These are phyloP conservation scores for Itoplectis maculator DNA, from an alignment of 2,888 invertebrate genomes.

Conservation along the genomic window DNA sequence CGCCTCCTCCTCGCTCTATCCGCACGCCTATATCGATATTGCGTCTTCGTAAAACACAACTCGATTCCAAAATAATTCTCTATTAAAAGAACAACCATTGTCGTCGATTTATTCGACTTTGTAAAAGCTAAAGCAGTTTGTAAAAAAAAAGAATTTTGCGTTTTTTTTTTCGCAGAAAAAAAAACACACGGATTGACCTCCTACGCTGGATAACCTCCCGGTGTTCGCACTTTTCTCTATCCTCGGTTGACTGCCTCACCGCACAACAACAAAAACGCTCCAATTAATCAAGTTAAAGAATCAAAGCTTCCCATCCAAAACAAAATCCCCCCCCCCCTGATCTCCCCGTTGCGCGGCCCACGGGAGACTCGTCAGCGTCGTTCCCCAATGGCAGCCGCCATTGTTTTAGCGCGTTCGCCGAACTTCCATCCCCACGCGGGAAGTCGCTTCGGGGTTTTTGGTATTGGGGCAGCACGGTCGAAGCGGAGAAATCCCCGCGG, in stretches of 20 bases:
- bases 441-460: slow-evolving; percentile 48
- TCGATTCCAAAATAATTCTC: too few species aligned
- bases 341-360: neutral
- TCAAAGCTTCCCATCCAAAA: neutral
- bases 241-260: neutral
- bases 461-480: slow-evolving; percentile 5
- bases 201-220: too few species aligned
- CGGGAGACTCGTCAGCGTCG: neutral
- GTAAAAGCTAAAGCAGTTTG: too few species aligned
- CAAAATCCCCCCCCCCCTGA: neutral
- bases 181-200: too few species aligned
- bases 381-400: slow-evolving; percentile 21
- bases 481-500: slow-evolving; percentile 59
- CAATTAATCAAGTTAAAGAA: neutral
- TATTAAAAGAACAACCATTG: too few species aligned
- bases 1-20: slow-evolving; percentile 62
- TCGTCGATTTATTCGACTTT: too few species aligned
- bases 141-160: too few species aligned
- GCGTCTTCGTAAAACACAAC: slow-evolving; percentile 9
- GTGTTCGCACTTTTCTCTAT: neutral
- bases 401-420: slow-evolving; percentile 35
- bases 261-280: neutral
- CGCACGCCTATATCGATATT: slow-evolving; percentile 60
- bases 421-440: slow-evolving; percentile 14
- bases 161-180: too few species aligned